These are phyloP conservation scores for Myotis planiceps DNA, from an alignment of 2,797 vertebrate genomes.

Conservation along the genomic window DNA sequence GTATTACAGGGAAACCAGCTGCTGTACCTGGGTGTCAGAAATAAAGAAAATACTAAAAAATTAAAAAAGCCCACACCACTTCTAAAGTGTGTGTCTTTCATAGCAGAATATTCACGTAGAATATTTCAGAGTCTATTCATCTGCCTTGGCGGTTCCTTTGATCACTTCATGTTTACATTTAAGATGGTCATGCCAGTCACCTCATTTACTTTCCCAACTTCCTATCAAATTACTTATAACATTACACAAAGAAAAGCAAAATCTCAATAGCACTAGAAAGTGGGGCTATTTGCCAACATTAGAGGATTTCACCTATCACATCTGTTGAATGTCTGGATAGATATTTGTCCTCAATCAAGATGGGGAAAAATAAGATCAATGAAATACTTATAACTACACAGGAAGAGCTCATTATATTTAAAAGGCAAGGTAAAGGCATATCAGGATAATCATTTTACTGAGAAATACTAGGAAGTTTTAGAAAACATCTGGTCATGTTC, in stretches of 20 bases:
- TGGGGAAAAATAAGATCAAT: background rate
- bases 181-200: background rate
- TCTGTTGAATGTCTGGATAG: background rate
- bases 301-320: background rate
- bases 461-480: background rate
- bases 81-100: conserved; percentile 37
- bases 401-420: background rate
- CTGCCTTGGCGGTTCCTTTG: background rate
- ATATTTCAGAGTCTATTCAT: background rate
- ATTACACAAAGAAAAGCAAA: background rate
- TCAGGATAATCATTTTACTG: background rate
- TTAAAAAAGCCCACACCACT: conserved; percentile 20
- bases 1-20: background rate
- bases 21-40: background rate
- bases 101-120: background rate
- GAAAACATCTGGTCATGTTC: background rate
- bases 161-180: background rate
- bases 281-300: background rate
- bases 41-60: conserved; percentile 21
- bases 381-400: background rate
- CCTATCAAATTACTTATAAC: background rate
- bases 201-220: background rate
- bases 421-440: background rate
- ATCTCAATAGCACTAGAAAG: background rate
- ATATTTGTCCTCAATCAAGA: background rate